Conservation (phyloP, 2,113 vertebrate genomes). For the Odocoileus hemionus region DNA sequence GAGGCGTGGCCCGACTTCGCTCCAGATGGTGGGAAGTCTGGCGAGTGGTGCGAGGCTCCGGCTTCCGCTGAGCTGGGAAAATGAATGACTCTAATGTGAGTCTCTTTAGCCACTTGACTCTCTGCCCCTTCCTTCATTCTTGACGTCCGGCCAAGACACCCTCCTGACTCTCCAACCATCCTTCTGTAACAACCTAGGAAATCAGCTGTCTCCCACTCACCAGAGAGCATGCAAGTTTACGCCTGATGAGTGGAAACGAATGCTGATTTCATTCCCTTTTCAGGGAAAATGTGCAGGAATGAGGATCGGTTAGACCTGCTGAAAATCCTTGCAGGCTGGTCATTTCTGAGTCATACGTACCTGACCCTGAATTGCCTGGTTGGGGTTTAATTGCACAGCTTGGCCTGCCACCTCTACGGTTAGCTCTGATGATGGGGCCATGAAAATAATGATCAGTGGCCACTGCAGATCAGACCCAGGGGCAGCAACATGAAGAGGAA, state of each 20-base stretch:
- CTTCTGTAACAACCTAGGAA: neutral
- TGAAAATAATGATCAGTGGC: conserved; percentile 11
- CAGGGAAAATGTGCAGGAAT: neutral
- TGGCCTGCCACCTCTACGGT: neutral
- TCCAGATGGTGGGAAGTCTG: conserved; percentile 27
- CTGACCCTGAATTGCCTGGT: neutral
- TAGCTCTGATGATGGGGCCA: neutral
- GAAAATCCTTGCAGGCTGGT: conserved; percentile 9
- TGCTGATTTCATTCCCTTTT: neutral
- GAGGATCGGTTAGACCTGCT: conserved; percentile 41
- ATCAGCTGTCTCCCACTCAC: neutral
- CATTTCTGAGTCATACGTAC: conserved; percentile 21
- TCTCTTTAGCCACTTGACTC: conserved; percentile 14
- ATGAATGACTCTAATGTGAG: neutral
- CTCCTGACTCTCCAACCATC: conserved; percentile 12
- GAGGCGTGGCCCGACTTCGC: neutral
- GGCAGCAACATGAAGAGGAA: neutral
- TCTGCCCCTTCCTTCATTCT: neutral
- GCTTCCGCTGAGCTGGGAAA: neutral
- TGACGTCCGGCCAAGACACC: neutral
- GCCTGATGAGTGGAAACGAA: neutral
- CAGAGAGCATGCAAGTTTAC: neutral
- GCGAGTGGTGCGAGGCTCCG: neutral
- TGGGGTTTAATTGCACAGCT: conserved; percentile 4
- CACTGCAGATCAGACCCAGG: neutral